These are phyloP conservation scores for Oscheius sp. DNA, from an alignment of 2,888 invertebrate genomes.

Conservation along the genomic window DNA sequence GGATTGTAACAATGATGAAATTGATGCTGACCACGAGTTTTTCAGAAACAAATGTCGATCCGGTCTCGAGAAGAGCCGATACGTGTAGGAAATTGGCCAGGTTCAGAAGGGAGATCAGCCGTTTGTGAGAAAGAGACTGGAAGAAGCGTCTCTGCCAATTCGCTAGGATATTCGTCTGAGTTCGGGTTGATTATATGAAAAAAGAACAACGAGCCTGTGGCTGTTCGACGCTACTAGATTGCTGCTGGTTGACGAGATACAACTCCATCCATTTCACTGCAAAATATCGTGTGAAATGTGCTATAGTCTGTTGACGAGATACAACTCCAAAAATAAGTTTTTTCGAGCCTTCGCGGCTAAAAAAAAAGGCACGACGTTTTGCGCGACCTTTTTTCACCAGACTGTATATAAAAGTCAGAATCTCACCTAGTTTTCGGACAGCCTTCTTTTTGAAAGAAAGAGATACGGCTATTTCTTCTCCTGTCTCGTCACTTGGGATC, in stretches of 20 bases:
- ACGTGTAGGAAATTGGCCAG: conserved; percentile 33
- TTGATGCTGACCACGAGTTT: conserved; percentile 5
- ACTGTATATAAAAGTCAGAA: neutral
- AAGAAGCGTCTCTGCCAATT: conserved; percentile 22
- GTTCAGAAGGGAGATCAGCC: conserved; percentile 4
- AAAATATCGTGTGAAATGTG: neutral
- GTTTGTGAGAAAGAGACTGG: conserved; percentile 6
- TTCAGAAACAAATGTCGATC: conserved; percentile 14
- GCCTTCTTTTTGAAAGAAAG: conserved; percentile 1
- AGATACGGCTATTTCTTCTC: neutral
- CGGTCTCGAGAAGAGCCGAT: conserved; percentile 7
- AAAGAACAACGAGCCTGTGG: no score
- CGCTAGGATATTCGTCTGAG: neutral
- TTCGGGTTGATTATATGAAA: neutral
- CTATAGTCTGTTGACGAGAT: no score
- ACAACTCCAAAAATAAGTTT: no score
- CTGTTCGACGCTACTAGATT: neutral
- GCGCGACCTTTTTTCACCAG: no score
- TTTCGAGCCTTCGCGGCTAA: no score
- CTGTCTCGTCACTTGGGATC: neutral
- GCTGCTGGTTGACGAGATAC: neutral
- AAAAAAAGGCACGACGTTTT: no score
- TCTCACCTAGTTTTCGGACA: conserved; percentile 14
- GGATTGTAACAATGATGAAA: neutral
- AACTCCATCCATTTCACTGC: conserved; percentile 29